These are phyloP conservation scores for Vanessa tameamea DNA, from an alignment of 1,140 invertebrate genomes.

Conservation along the genomic window DNA sequence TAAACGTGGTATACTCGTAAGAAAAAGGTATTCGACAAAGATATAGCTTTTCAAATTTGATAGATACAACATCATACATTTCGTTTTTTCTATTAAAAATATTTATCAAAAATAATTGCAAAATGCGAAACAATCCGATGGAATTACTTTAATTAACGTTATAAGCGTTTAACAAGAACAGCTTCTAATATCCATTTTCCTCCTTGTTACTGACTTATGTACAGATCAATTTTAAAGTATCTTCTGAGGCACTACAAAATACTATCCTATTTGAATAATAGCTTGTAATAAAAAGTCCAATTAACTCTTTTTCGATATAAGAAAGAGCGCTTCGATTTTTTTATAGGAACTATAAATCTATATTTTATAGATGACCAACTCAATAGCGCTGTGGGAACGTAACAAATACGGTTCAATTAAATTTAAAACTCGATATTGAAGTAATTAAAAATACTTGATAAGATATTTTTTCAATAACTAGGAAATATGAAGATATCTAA, in stretches of 20 bases:
- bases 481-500: background rate
- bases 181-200: constrained; percentile 25
- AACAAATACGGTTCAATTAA: constrained; percentile 25
- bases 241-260: constrained; percentile 31
- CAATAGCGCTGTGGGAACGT: constrained; percentile 46
- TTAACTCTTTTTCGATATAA: constrained; percentile 49
- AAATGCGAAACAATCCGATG: background rate
- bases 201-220: constrained; percentile 34
- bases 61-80: background rate
- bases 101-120: background rate
- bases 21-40: background rate
- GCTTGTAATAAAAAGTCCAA: constrained; percentile 48
- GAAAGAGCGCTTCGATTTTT: constrained; percentile 42
- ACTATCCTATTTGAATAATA: constrained; percentile 41
- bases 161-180: constrained; percentile 9
- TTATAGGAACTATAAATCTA: constrained; percentile 53
- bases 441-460: constrained; percentile 20
- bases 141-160: constrained; percentile 9
- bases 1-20: background rate
- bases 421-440: constrained; percentile 14
- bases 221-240: constrained; percentile 36
- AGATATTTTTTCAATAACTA: constrained; percentile 3
- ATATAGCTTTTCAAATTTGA: background rate
- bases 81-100: background rate
- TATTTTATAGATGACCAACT: constrained; percentile 47